Evolutionary conservation across 2,888 invertebrate species (phyloP), one percentile per base, ranked within the genome.

Genomic region (Desoria tigrina): DNA sequence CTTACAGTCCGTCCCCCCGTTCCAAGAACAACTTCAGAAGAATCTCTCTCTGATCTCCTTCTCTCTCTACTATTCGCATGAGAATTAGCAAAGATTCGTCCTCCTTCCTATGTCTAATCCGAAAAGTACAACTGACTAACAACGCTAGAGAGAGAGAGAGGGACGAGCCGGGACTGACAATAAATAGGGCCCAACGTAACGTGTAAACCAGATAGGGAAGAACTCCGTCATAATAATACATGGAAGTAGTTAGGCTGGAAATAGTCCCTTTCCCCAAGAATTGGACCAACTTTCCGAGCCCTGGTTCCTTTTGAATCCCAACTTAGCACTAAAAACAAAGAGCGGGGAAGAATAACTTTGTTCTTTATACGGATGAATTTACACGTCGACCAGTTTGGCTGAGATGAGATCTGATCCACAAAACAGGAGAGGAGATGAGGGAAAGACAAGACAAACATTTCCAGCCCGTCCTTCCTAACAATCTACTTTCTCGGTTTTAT

Each of bases 351-450:
- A 37, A 60, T 55, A 65, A 65, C 65, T 65, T 65, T 65, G 56
- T 60, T 65, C 61, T 65, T 61, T 57, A 51, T 63, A 56, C 61
- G 61, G 61, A 66, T 69, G 69, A 65, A 69, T 69, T 32, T 69
- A 69, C 61, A 57, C 65, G 66, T 69, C 65, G 65, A 61, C 57
- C 53, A 68, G 65, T 65, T 65, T 65, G 65, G 62, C 60, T 53
- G 58, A 50, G 59, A 57, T 63, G 57, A 67, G 64, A 68, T 58
- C 61, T 63, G n/a, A n/a, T 27, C 56, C 24, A 50, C 26, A 61
- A 27, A 65, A 45, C 37, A 50, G 51, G n/a, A 51, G 49, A 39
- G 56, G 26, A 53, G 11, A 53, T 24, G 26, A 23, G 26, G 26
- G 18, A 28, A 23, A 24, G 57, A 57, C 45, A 60, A 55, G 53